Conservation (phyloP, 2,888 invertebrate species). For the Caradrina kadenii region DNA sequence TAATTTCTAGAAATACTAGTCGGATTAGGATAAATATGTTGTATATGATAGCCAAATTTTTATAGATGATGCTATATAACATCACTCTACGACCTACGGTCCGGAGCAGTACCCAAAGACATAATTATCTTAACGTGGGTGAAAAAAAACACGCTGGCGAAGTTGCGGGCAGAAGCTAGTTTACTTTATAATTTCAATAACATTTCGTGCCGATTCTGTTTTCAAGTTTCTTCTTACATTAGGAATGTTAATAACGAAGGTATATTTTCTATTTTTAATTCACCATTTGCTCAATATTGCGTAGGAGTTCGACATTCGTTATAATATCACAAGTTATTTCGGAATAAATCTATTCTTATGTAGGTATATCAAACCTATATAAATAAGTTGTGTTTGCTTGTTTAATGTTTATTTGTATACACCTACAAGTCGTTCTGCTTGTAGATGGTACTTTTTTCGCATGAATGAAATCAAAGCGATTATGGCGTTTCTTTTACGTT, state of each 20-base stretch:
- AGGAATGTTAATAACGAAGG: not conserved
- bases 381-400: not conserved
- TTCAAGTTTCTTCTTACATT: not conserved
- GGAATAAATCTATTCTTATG: not conserved
- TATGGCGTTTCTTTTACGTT: not conserved
- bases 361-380: not conserved
- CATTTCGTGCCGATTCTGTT: not conserved
- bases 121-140: too few species aligned
- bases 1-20: too few species aligned
- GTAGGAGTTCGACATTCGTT: conserved; percentile 7
- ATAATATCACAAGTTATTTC: not conserved
- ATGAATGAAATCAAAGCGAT: conserved; percentile 25
- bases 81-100: too few species aligned
- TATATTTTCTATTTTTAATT: not conserved
- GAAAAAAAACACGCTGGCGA: too few species aligned
- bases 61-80: too few species aligned
- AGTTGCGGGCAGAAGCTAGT: too few species aligned
- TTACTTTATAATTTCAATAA: conserved; percentile 8
- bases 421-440: not conserved
- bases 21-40: too few species aligned
- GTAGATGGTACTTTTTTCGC: not conserved
- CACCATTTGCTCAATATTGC: not conserved
- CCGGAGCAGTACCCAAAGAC: too few species aligned
- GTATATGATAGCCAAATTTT: too few species aligned
- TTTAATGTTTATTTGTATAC: conserved; percentile 4